Evolutionary conservation across 2,888 invertebrate genomes (phyloP).

Genomic region (Ormyrus labotus): DNA sequence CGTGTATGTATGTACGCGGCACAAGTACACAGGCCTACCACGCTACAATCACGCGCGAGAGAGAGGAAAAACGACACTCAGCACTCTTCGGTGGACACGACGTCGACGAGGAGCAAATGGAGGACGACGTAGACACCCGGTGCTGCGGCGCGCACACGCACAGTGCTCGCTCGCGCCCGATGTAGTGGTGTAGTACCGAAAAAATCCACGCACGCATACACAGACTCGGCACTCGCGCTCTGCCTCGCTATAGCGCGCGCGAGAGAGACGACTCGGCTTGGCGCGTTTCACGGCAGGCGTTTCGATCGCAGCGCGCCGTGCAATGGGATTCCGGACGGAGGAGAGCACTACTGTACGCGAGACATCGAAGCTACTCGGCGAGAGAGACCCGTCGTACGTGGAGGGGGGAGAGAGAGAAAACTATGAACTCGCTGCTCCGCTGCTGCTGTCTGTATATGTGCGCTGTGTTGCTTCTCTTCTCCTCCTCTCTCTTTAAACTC

Average conservation of each 20-base stretch:
- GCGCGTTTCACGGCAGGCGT: constrained; percentile 42
- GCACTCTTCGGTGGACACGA: neutral
- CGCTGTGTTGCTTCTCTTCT: no score
- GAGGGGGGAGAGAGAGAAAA: constrained; percentile 35
- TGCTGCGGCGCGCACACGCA: constrained; percentile 4
- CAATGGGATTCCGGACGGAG: constrained; percentile 38
- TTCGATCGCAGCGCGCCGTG: constrained; percentile 48
- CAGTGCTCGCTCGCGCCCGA: no score
- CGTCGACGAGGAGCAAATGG: neutral
- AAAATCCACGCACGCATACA: neutral
- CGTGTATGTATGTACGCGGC: neutral
- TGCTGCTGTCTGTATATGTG: neutral
- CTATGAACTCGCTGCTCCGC: constrained; percentile 8
- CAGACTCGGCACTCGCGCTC: constrained; percentile 1
- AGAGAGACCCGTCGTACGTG: neutral
- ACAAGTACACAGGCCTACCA: constrained; percentile 1
- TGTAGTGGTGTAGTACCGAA: neutral
- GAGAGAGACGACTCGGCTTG: constrained; percentile 31
- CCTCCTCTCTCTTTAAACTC: neutral
- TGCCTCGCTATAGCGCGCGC: neutral
- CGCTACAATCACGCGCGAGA: neutral
- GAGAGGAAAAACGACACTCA: neutral
- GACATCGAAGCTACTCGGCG: constrained; percentile 36
- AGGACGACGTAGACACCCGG: neutral
- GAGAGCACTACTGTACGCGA: neutral